Conservation (phyloP, 2,888 invertebrate species). For the Cosmia pyralina region DNA sequence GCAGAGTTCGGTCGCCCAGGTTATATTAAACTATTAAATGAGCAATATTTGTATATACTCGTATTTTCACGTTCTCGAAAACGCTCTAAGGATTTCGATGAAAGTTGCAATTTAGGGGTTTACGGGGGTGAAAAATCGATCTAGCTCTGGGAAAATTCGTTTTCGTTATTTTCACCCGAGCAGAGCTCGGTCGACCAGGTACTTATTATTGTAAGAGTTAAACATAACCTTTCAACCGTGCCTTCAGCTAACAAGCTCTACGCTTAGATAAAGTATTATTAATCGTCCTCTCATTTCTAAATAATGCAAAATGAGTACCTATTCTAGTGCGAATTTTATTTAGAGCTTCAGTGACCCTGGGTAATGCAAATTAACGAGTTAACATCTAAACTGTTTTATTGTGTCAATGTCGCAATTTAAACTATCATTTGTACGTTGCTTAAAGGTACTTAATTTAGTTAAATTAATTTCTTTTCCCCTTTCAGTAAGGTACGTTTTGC, state of each 20-base stretch:
- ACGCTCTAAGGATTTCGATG: no score
- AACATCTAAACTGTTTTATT: conserved; percentile 31
- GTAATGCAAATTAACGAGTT: no score
- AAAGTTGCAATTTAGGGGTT: no score
- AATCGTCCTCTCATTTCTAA: not conserved
- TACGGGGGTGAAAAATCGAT: no score
- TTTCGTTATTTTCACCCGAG: no score
- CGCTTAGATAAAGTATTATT: conserved; percentile 4
- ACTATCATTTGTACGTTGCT: conserved; percentile 13
- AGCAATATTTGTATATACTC: no score
- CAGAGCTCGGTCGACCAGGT: no score
- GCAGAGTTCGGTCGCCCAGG: no score
- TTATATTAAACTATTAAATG: no score
- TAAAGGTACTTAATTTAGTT: not conserved
- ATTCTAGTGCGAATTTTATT: conserved; percentile 37
- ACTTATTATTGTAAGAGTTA: not conserved
- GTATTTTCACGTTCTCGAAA: no score
- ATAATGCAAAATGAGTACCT: conserved; percentile 6
- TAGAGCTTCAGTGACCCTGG: conserved; percentile 27
- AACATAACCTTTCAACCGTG: conserved; percentile 8
- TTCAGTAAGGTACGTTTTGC: not conserved
- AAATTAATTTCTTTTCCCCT: no score
- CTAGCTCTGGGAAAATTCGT: no score
- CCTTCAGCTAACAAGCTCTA: conserved; percentile 5
- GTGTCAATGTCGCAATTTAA: conserved; percentile 53